These are phyloP conservation scores for Atractosteus spatula DNA, from an alignment of 2,113 vertebrate species.

Conservation along the genomic window DNA sequence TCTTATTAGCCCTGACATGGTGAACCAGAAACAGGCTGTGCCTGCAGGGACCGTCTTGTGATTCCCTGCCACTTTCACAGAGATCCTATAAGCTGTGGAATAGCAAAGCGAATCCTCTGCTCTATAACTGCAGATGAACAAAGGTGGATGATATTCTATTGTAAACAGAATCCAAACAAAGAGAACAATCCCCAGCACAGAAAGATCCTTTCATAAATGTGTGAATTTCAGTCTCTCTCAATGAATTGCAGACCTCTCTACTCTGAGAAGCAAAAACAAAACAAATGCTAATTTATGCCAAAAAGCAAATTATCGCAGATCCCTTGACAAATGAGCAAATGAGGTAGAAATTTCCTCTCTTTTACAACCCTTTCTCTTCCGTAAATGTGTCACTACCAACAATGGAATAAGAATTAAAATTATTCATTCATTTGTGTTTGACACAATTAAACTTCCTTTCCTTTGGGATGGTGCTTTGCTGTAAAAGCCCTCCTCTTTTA, in stretches of 20 bases:
- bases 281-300: neutral
- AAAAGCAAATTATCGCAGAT: neutral
- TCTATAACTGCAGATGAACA: no score
- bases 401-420: neutral
- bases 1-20: no score
- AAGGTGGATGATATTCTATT: no score
- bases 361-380: neutral
- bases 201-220: neutral
- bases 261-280: neutral
- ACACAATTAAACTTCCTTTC: constrained; percentile 31
- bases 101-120: no score
- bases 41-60: no score
- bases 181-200: no score
- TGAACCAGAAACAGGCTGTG: no score
- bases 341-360: constrained; percentile 1
- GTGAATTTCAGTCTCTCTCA: neutral
- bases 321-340: constrained; percentile 8
- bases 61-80: no score
- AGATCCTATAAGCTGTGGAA: no score
- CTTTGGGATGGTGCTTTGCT: constrained; percentile 35
- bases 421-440: neutral
- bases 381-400: neutral
- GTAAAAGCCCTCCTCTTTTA: constrained; percentile 55
- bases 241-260: neutral
- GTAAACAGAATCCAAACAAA: no score